Base-by-base conservation (phyloP, 1,140 invertebrate genomes). In the Sinella curviseta region DNA sequence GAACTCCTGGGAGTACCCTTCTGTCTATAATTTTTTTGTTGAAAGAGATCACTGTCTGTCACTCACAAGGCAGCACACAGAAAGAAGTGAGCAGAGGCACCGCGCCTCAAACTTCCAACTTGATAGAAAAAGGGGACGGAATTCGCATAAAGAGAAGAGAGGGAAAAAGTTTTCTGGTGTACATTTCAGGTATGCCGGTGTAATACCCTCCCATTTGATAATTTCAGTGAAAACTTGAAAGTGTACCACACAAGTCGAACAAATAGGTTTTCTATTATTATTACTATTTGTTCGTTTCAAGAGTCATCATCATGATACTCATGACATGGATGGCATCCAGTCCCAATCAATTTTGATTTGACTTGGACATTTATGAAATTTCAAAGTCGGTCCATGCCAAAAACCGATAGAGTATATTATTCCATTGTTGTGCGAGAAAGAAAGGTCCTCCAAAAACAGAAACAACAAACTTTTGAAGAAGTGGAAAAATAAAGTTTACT, bases 201-300 rank as follows among this genome's bases (percentile, higher is more conserved):
- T 12, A 20, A 4, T 33, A 2, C n/a, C 65, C 65, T 70, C 65
- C 65, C 31, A 30, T n/a, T 70, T 70, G 65, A 70, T 70, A 70
- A 70, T 70, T 70, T 70, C 12, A 8, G 26, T 70, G 65, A 70
- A 70, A 33, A 70, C 8, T 14, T 33, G n/a, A 12, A 24, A 20
- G 28, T 55, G 26, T 78, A 57, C 81, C 81, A 76, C 81, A 82
- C 81, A 82, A 80, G 81, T 78, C 30, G 81, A 80, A 82, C 81
- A 82, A 82, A 82, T 82, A 76, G 70, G 39, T 77, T 34, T 77
- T 48, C 39, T 12, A 48, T 8, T 48, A 48, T 48, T 48, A 20
- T 48, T 48, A 48, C 78, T 81, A 74, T 74, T 76, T 54, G 39
- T 54, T 36, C 60, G 78, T 67, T 79, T 55, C 73, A 26, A 54